Conservation (phyloP, 2,797 vertebrate genomes). For the Melanotaenia pygmaea region DNA sequence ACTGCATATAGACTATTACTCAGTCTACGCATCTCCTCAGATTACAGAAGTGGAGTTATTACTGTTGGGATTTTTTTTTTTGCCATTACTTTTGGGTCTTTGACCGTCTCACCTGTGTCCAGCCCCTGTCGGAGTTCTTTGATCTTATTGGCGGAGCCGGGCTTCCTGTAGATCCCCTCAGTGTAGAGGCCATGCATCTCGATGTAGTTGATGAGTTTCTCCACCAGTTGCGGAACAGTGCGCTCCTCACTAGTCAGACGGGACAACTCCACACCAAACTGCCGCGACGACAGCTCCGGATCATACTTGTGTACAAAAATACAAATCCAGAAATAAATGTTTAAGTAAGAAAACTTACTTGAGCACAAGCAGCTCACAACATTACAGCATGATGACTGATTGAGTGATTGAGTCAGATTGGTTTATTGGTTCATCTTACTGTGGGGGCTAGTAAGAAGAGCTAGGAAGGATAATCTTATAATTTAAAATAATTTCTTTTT, state of each 20-base stretch:
- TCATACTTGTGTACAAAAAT: conserved; percentile 83
- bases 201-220: conserved; percentile 97
- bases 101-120: conserved; percentile 85
- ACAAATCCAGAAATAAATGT: conserved; percentile 2
- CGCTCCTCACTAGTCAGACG: conserved; percentile 93
- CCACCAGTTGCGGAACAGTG: conserved; percentile 90
- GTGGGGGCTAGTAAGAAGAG: neutral
- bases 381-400: neutral
- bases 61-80: no score
- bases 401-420: neutral
- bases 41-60: no score
- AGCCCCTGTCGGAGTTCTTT: conserved; percentile 94
- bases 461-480: neutral
- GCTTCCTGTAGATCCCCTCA: conserved; percentile 96
- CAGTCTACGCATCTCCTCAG: neutral
- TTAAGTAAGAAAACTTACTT: neutral
- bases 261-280: conserved; percentile 92
- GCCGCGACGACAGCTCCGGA: conserved; percentile 90
- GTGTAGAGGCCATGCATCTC: conserved; percentile 98
- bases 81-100: neutral
- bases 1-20: neutral
- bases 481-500: neutral
- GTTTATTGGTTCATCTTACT: neutral
- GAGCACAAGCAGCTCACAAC: neutral
- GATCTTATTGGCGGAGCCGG: conserved; percentile 96